Percentiles rank a stretch among this genome's conserved stretches.
phyloP scores from a whole-genome alignment of 2,888 invertebrate genomes.

The Atrina japonica region DNA sequence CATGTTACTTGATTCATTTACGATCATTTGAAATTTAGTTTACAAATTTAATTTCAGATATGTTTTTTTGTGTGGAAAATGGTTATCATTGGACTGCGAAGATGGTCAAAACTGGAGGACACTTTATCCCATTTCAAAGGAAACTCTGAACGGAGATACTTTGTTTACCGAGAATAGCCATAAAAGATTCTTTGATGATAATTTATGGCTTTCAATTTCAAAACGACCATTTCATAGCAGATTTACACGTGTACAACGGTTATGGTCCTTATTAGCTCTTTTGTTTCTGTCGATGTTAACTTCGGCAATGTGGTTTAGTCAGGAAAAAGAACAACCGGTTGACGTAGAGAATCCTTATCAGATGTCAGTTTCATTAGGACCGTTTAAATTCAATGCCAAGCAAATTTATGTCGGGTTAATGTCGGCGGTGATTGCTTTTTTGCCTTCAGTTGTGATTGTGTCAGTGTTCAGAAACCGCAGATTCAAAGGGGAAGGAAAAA shows the following conservation, averaged over 20 bases:
- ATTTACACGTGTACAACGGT: constrained; percentile 61
- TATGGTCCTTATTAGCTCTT: constrained; percentile 51
- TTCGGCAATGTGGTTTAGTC: constrained; percentile 64
- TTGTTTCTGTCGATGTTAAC: constrained; percentile 60
- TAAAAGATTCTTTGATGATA: constrained; percentile 52
- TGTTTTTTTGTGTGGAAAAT: constrained; percentile 51
- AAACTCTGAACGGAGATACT: constrained; percentile 2
- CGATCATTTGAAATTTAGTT: too few relatives aligned
- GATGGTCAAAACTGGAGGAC: constrained; percentile 48
- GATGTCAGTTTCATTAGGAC: constrained; percentile 38
- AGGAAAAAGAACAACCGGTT: constrained; percentile 32
- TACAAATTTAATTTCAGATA: constrained; percentile 40
- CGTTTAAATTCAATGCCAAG: constrained; percentile 52
- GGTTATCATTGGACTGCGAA: constrained; percentile 49
- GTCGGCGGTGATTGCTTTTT: constrained; percentile 47
- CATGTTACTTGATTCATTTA: too few relatives aligned
- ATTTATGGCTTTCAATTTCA: constrained; percentile 57
- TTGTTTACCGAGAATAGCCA: constrained; percentile 23
- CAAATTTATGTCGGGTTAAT: constrained; percentile 59
- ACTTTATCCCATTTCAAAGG: constrained; percentile 39
- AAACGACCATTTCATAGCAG: constrained; percentile 56
- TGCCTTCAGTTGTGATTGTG: constrained; percentile 47
- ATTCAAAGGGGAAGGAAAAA: constrained; percentile 15
- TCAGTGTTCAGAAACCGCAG: constrained; percentile 44
- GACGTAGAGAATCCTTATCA: constrained; percentile 7